Conservation (phyloP, 2,888 invertebrate species). For the Dicyrtoma fusca region DNA sequence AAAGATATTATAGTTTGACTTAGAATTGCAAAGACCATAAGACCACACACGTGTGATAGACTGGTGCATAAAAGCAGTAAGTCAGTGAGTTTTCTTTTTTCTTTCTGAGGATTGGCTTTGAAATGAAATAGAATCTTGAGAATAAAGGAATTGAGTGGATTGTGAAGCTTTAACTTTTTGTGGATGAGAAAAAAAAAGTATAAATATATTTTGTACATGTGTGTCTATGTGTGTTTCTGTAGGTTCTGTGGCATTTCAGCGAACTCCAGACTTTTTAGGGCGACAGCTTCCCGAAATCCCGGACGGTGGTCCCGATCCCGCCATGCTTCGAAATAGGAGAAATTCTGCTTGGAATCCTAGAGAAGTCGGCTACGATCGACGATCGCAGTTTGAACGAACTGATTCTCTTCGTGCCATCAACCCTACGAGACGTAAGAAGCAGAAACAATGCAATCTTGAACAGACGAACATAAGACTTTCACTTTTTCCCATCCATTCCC, state of each 20-base stretch:
- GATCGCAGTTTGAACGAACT: constrained; percentile 54
- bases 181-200: not conserved
- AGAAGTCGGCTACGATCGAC: constrained; percentile 54
- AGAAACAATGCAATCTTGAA: no score
- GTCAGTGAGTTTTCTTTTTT: constrained; percentile 2
- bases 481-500: constrained; percentile 9
- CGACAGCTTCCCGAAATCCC: constrained; percentile 55
- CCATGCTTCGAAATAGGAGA: constrained; percentile 54
- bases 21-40: no score
- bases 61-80: constrained; percentile 9
- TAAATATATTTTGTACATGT: not conserved
- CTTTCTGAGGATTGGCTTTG: constrained; percentile 9
- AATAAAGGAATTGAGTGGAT: constrained; percentile 13
- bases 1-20: no score
- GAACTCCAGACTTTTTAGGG: constrained; percentile 52
- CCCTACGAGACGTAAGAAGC: constrained; percentile 49
- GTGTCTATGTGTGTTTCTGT: constrained; percentile 17
- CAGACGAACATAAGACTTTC: no score
- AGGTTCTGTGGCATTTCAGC: constrained; percentile 54
- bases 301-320: constrained; percentile 49
- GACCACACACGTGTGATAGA: no score
- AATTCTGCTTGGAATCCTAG: constrained; percentile 55
- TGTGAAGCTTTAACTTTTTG: constrained; percentile 10
- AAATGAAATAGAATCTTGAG: constrained; percentile 11
- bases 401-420: constrained; percentile 56